Evolutionary conservation across 2,888 invertebrate genomes (phyloP).

Genomic region (Eremobia ochroleuca): DNA sequence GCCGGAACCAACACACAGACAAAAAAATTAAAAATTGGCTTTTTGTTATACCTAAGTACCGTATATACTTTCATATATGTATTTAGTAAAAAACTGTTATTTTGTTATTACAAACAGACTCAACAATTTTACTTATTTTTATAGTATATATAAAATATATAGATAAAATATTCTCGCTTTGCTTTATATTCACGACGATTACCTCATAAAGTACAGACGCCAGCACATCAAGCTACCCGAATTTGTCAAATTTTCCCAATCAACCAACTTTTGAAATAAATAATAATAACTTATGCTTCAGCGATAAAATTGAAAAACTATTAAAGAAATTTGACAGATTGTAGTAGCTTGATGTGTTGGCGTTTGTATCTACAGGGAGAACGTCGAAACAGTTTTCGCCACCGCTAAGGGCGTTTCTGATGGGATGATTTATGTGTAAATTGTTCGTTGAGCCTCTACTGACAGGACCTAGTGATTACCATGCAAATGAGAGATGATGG

Average conservation of each 20-base stretch:
- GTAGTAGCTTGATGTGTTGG: no score
- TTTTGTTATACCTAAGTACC: no score
- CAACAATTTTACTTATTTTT: background rate
- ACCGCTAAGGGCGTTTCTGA: background rate
- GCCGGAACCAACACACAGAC: no score
- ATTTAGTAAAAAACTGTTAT: background rate
- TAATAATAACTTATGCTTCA: no score
- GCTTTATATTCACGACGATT: slow-evolving; percentile 4
- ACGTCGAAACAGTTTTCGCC: slow-evolving; percentile 5
- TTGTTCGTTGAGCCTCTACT: slow-evolving; percentile 21
- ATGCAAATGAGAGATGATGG: slow-evolving; percentile 51
- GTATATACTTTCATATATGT: no score
- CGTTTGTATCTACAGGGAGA: background rate
- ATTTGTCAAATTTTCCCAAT: no score
- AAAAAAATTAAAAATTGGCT: no score
- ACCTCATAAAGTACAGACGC: slow-evolving; percentile 10
- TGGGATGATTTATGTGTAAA: slow-evolving; percentile 45
- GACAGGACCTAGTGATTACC: slow-evolving; percentile 40
- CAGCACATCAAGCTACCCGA: no score
- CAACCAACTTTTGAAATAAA: no score
- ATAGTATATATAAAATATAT: no score
- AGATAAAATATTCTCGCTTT: background rate
- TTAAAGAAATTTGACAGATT: no score
- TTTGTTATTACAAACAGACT: background rate
- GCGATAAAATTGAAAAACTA: no score